Evolutionary conservation across 2,797 vertebrate species (phyloP).

Genomic region (Acipenser ruthenus): DNA sequence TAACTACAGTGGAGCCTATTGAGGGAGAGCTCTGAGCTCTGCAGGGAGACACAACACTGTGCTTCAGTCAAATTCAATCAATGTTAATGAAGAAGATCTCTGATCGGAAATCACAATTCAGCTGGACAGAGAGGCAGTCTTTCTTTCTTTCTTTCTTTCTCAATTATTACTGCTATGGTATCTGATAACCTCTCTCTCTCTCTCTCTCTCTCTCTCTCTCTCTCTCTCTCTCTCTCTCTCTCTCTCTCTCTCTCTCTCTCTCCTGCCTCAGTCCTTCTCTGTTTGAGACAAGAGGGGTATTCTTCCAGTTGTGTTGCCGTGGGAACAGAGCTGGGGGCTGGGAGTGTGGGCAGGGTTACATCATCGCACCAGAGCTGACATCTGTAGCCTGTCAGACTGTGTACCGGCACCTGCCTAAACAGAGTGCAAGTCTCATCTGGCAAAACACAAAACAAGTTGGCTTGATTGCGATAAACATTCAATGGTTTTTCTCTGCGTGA

Average conservation of each 20-base stretch:
- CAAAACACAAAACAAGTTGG: neutral
- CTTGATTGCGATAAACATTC: no score
- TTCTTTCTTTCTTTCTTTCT: no score
- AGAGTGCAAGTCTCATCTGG: neutral
- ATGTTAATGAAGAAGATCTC: no score
- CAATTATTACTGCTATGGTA: no score
- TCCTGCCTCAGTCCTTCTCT: slow-evolving; percentile 25
- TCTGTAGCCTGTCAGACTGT: neutral
- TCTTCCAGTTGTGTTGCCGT: neutral
- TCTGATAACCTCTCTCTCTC: neutral
- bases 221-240: no score
- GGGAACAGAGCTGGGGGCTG: neutral
- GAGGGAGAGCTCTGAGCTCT: neutral
- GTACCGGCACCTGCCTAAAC: neutral
- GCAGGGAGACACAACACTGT: no score
- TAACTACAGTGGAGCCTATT: neutral
- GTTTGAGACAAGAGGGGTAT: neutral
- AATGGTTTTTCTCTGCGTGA: no score
- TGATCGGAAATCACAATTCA: no score
- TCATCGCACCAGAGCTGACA: neutral
- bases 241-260: slow-evolving; percentile 30
- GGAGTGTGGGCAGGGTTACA: neutral
- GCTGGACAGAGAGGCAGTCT: no score
- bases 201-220: no score
- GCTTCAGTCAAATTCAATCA: no score